Evolutionary conservation across 2,113 vertebrate species (phyloP).

Genomic region (Mastomys natalensis): DNA sequence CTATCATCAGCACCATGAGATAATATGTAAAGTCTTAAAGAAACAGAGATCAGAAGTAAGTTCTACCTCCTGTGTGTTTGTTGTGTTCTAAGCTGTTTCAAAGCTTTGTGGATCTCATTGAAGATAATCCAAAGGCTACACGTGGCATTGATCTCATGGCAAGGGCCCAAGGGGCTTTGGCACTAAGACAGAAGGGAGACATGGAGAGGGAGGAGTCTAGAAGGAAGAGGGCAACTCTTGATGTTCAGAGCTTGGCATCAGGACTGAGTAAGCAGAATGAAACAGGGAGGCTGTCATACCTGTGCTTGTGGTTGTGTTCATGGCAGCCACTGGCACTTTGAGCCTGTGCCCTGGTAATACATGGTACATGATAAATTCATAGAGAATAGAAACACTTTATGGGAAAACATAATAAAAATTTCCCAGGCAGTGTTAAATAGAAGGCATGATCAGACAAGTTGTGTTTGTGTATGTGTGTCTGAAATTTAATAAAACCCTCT

Average conservation of each 20-base stretch:
- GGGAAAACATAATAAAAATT: neutral
- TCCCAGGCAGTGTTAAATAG: neutral
- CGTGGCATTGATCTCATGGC: neutral
- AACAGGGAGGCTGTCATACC: neutral
- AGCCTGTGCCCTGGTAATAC: neutral
- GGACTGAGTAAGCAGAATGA: neutral
- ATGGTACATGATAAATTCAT: neutral
- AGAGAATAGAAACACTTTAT: neutral
- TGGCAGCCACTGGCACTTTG: neutral
- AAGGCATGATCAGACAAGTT: neutral
- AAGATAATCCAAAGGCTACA: neutral
- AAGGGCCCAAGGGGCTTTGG: neutral
- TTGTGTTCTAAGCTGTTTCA: neutral
- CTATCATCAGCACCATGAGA: neutral
- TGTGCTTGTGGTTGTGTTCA: neutral
- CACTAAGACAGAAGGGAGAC: neutral
- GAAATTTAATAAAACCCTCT: neutral
- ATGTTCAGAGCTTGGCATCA: neutral
- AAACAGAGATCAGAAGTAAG: neutral
- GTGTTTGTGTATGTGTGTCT: neutral
- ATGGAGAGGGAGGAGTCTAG: neutral
- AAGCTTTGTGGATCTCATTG: neutral
- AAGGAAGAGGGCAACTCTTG: fast-evolving
- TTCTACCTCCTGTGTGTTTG: neutral
- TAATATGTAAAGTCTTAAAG: neutral